These are phyloP conservation scores for Psophia crepitans DNA, from an alignment of 2,113 vertebrate species.

Conservation along the genomic window DNA sequence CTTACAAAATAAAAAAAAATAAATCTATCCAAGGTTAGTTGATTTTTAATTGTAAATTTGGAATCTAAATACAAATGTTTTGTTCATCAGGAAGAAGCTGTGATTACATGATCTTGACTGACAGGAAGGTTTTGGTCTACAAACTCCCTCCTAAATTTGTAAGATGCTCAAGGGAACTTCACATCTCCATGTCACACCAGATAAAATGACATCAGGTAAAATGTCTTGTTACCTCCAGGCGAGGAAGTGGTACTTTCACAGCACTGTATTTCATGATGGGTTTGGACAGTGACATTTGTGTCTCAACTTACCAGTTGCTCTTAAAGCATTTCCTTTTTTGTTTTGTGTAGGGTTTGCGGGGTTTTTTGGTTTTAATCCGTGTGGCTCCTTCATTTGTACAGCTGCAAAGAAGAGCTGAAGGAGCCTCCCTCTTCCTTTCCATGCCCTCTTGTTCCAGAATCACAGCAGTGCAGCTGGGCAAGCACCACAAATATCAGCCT, in stretches of 20 bases:
- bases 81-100: neutral
- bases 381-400: neutral
- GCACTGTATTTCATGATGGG: neutral
- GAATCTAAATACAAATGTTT: neutral
- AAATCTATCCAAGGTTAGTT: neutral
- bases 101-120: neutral
- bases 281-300: constrained; percentile 21
- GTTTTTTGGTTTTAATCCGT: neutral
- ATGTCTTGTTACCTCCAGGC: neutral
- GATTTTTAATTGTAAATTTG: neutral
- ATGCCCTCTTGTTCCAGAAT: neutral
- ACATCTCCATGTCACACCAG: neutral
- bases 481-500: neutral
- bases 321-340: neutral
- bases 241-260: neutral
- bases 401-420: neutral
- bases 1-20: neutral
- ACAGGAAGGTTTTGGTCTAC: constrained; percentile 46
- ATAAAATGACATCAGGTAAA: constrained; percentile 36
- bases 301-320: neutral
- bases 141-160: neutral
- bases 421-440: neutral
- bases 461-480: neutral
- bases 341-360: neutral
- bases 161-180: constrained; percentile 10